phyloP scores from a whole-genome alignment of 2,797 vertebrate species.

The Notolepis coatsorum region DNA sequence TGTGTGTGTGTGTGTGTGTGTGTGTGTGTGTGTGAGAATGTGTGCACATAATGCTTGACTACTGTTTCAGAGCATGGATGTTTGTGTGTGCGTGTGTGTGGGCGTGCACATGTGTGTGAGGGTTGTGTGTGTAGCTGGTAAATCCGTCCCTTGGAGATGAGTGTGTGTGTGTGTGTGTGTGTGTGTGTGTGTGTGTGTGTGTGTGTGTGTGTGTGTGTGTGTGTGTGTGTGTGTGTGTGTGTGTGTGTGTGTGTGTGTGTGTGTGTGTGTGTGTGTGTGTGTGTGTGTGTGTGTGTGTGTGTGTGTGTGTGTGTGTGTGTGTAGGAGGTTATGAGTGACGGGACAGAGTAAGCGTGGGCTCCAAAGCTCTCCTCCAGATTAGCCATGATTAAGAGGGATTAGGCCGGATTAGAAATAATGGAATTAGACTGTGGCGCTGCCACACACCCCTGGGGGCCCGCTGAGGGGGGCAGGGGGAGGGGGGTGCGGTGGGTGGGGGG shows the following conservation, averaged over 20 bases:
- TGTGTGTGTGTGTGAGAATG: not conserved
- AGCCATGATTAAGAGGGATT: slow-evolving; percentile 81
- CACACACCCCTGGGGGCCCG: slow-evolving; percentile 68
- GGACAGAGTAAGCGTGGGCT: slow-evolving; percentile 70
- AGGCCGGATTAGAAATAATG: slow-evolving; percentile 81
- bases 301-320: not conserved
- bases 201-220: slow-evolving; percentile 31
- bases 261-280: too few species aligned
- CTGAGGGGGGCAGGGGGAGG: slow-evolving; percentile 60
- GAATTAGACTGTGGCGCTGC: slow-evolving; percentile 77
- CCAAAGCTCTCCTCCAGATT: slow-evolving; percentile 80
- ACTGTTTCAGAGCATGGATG: not conserved
- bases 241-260: too few species aligned
- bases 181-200: slow-evolving; percentile 10
- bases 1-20: slow-evolving; percentile 23
- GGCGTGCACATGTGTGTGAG: not conserved
- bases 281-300: not conserved
- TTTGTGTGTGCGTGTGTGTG: slow-evolving; percentile 32
- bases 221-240: slow-evolving; percentile 41
- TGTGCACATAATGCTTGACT: not conserved
- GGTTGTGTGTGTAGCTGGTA: slow-evolving; percentile 58
- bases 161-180: not conserved
- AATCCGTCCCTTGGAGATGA: slow-evolving; percentile 63
- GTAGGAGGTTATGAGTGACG: slow-evolving; percentile 71
- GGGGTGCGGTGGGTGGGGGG: slow-evolving; percentile 56